phyloP scores from a whole-genome alignment of 2,888 invertebrate species.

The Minunthozetes semirufus region DNA sequence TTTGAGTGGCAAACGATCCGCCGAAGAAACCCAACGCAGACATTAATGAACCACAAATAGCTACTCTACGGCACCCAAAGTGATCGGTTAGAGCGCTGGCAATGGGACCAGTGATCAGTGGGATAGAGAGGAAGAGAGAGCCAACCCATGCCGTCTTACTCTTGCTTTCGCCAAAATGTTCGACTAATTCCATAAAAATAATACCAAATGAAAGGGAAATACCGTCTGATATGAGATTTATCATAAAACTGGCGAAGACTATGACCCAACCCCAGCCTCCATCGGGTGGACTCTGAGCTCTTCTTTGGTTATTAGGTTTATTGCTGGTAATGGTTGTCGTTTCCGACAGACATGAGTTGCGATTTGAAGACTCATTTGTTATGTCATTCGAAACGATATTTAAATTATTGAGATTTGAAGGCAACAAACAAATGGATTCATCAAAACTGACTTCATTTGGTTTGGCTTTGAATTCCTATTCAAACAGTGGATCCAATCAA shows the following conservation, averaged over 20 bases:
- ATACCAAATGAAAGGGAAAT: constrained; percentile 87
- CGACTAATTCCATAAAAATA: constrained; percentile 73
- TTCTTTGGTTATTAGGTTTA: neutral
- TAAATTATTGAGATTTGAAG: constrained; percentile 17
- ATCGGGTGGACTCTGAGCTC: constrained; percentile 56
- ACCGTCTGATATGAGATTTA: constrained; percentile 84
- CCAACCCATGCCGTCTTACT: constrained; percentile 85
- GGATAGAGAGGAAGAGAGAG: constrained; percentile 83
- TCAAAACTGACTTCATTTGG: constrained; percentile 23
- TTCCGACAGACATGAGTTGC: neutral
- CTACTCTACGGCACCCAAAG: constrained; percentile 72
- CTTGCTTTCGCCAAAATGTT: constrained; percentile 74
- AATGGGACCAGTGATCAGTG: constrained; percentile 73
- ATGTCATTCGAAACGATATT: neutral
- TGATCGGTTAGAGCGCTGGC: constrained; percentile 74
- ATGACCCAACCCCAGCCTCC: constrained; percentile 92
- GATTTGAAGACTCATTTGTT: neutral
- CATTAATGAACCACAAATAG: constrained; percentile 68
- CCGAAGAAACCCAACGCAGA: constrained; percentile 69
- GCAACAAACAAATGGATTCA: constrained; percentile 18
- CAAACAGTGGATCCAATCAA: neutral
- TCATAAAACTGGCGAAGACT: constrained; percentile 77
- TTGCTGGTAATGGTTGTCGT: neutral
- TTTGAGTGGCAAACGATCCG: constrained; percentile 63
- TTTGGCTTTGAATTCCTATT: constrained; percentile 9